Base-by-base conservation (phyloP, 2,113 vertebrate species). In the Emydura subglobosa region DNA sequence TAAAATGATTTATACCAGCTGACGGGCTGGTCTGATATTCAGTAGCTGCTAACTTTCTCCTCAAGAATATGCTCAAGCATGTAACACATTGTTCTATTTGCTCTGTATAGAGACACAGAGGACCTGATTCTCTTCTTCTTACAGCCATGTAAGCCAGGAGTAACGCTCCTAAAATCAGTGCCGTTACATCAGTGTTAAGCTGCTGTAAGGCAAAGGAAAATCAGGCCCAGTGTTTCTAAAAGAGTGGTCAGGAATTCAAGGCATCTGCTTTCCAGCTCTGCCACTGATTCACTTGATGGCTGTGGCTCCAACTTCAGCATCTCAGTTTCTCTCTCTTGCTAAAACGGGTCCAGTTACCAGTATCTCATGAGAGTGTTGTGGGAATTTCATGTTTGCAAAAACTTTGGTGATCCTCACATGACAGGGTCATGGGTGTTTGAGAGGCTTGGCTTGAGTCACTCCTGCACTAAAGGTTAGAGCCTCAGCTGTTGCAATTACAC, bases 51-150 rank as follows among this genome's bases (percentile, higher is more conserved):
- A 49, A 21, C 16, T 89, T 79, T 87, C 74, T 76, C 25, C 42
- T 79, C 42, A 76, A 79, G 68, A 24, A 47, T 0, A 0, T 3
- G 3, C 10, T 6, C 7, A 0, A 4, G 51, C 1, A 1, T 0
- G 0, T 59, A 80, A 61, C 11, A 6, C 59, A n/a, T 24, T 22
- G 10, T 24, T 55, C 34, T 5, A 1, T 0, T 39, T 16, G 53
- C 5, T 47, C 44, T 47, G 42, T 42, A 78, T 47, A 47, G 47
- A 34, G 27, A 12, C 22, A 14, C 22, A n/a, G 13, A 31, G 19
- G 24, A 4, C 49, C 50, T 24, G 19, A 16, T 65, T 19, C 27
- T 83, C 39, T 85, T 59, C 27, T 39, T 83, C 29, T 74, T 79
- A 27, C 22, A 55, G 6, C 51, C 54, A 31, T 55, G 51, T 49